Evolutionary conservation across 2,888 invertebrate genomes (phyloP), one percentile per base, ranked within the genome.

Genomic region (Aethes cnicana): DNA sequence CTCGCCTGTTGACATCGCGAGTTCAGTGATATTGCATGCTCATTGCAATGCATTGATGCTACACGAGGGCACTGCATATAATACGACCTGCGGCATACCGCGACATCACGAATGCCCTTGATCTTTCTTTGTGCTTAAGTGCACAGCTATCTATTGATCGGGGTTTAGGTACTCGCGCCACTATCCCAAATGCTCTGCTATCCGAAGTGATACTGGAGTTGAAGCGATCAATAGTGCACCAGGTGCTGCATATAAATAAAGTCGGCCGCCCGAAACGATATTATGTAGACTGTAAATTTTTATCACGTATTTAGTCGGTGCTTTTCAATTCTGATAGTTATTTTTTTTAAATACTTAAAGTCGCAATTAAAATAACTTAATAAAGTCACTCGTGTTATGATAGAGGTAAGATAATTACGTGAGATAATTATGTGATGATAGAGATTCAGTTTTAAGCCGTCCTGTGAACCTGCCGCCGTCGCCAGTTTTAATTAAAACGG

Each of bases 161-260:
- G 52, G n/a, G 28, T 2, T 23, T 37, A 25, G 42, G 8, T 25
- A 28, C 35, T 26, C 9, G 23, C 39, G 16, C 37, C 23, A 42
- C 42, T 32, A 30, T 46, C 37, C 37, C 23, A 50, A 37, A 32
- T 52, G 48, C 25, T 33, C 33, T 32, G 25, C 41, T 41, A 39
- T 37, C 39, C 37, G 44, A 39, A 52, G 52, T 39, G 46, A 52
- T 52, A 52, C 46, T 46, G 46, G 46, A 32, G 52, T 43, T 39
- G 37, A 46, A 52, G 9, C 39, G 52, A 39, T 52, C 52, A 39
- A 52, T 52, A 52, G 52, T 26, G 52, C 52, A 39, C 52, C 52
- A 52, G 52, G 52, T 52, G 52, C 30, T 37, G 39, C 52, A 36
- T 33, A 46, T 46, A 37, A n/a, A n/a, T n/a, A n/a, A 52, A 46